These are phyloP conservation scores for Rhinella marina DNA, from an alignment of 2,797 vertebrate genomes.

Conservation along the genomic window DNA sequence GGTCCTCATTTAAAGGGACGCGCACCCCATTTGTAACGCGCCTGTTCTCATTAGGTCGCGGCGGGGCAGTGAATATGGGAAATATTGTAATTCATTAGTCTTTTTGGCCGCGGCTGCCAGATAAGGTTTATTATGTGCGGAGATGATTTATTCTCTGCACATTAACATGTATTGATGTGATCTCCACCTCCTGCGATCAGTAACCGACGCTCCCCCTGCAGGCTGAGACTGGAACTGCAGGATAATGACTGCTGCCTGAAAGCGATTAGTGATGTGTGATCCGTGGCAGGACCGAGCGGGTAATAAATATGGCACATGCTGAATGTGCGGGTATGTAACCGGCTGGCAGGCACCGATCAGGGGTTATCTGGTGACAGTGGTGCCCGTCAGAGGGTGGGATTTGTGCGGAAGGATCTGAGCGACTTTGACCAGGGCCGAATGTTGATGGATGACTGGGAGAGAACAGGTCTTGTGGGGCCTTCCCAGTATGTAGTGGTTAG, in stretches of 20 bases:
- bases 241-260: neutral
- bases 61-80: neutral
- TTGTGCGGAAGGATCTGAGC: neutral
- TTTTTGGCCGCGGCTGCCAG: neutral
- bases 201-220: neutral
- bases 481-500: no score
- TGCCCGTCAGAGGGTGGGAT: no score
- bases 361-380: no score
- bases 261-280: neutral
- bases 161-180: slow-evolving; percentile 21
- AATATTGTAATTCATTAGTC: slow-evolving; percentile 8
- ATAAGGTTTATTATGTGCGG: slow-evolving; percentile 29
- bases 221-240: neutral
- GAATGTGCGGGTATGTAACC: slow-evolving; percentile 2
- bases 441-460: neutral
- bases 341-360: neutral
- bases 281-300: neutral
- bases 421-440: neutral
- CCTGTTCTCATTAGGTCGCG: neutral
- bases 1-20: neutral
- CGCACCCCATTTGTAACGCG: slow-evolving; percentile 7
- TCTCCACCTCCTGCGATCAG: neutral
- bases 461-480: neutral
- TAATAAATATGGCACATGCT: neutral
- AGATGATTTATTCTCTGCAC: slow-evolving; percentile 9